Base-by-base conservation (phyloP, 2,888 invertebrate genomes). In the Cordilura impudica region DNA sequence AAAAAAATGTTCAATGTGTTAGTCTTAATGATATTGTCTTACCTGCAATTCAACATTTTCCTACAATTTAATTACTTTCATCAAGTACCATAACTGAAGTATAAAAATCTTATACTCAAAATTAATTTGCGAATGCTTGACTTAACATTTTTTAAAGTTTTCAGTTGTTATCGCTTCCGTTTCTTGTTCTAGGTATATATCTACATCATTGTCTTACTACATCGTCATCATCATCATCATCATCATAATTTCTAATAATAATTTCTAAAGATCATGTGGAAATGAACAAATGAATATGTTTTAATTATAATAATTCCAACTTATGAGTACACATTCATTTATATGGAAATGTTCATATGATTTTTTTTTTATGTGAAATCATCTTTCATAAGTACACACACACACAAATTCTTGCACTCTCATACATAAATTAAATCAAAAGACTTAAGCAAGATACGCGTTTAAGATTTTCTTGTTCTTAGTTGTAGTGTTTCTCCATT, bases 131-230 rank as follows among this genome's bases (percentile, higher is more conserved):
- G 16, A 16, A 45, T 26, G 6, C 6, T 26, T 26, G 6, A 26
- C 4, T 26, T 35, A 14, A 21, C 39, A 7, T 21, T 19, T 19
- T 39, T 39, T 39, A 60, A 39, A 23, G 49, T 21, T 43, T 43
- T n/a, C 45, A 71, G 61, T 71, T 71, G 53, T 61, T 53, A 71
- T 71, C 53, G 51, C 31, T 71, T 71, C 71, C 71, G 71, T 29
- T 71, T 39, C 18, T 51, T 39, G 12, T 60, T 43, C 51, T 23
- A 35, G 4, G 19, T 43, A 26, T 26, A 6, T 4, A 26, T 26
- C 6, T 26, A 26, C n/a, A n/a, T n/a, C n/a, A n/a, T n/a, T 26
- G 26, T 6, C 3, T 26, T 26, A 26, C 26, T 26, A 4, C 6
- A 4, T 26, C 26, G 6, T 26, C 3, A 26, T 26, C 6, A 4